A percentile compares a stretch with the other conserved stretches of the same genome.
These are phyloP conservation scores for Percopsis transmontana DNA, from an alignment of 2,113 vertebrate genomes.

Conservation along the genomic window DNA sequence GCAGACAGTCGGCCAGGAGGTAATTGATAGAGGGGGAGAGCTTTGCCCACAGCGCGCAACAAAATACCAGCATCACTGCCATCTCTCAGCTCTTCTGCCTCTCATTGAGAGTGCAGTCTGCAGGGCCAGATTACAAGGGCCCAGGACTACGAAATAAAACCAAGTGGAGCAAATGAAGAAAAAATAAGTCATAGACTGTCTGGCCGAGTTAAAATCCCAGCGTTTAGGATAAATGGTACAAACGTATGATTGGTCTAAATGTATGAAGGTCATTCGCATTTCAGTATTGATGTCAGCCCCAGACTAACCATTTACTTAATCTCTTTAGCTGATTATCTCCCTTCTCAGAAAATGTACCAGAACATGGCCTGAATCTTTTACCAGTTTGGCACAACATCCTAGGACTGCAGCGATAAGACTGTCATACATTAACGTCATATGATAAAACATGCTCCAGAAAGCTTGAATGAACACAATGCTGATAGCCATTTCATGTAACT, in stretches of 20 bases:
- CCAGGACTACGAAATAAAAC: conserved; percentile 57
- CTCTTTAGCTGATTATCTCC: conserved; percentile 27
- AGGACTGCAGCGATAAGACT: conserved; percentile 35
- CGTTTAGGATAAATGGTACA: conserved; percentile 59
- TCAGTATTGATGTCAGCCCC: conserved; percentile 38
- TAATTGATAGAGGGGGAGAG: conserved; percentile 54
- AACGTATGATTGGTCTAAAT: conserved; percentile 43
- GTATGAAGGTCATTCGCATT: conserved; percentile 59
- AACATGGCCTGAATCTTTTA: conserved; percentile 25
- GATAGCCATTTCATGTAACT: conserved; percentile 20
- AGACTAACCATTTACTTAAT: conserved; percentile 41
- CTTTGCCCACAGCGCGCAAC: conserved; percentile 34
- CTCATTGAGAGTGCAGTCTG: conserved; percentile 60
- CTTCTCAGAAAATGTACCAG: conserved; percentile 26
- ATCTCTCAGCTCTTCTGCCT: conserved; percentile 71
- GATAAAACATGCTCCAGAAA: conserved; percentile 21
- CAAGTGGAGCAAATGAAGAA: conserved; percentile 46
- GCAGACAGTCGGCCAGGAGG: conserved; percentile 34
- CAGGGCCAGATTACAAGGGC: conserved; percentile 71
- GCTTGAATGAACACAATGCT: conserved; percentile 14
- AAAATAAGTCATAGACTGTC: conserved; percentile 47
- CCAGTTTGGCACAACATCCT: conserved; percentile 21
- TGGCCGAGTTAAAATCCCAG: conserved; percentile 56
- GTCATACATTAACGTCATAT: conserved; percentile 8
- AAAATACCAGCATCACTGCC: conserved; percentile 66